Evolutionary conservation across 2,797 vertebrate species (phyloP), one percentile per base, ranked within the genome.

Genomic region (Sylvilagus floridanus): DNA sequence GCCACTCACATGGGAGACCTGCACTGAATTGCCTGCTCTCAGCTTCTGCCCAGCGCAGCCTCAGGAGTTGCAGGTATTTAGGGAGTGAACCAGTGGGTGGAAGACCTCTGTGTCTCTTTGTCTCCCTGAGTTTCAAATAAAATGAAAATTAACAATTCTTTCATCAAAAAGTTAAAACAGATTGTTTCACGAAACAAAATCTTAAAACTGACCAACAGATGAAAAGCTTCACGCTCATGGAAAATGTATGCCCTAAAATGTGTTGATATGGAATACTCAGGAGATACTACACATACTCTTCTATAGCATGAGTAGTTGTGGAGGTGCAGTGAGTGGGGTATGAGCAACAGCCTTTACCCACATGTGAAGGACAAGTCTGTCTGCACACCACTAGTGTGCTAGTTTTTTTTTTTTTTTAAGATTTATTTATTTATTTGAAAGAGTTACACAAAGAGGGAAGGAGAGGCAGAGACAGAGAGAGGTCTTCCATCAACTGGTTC

Each of bases 151-250:
- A 57, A 21, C 42, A 47, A 21, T 57, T 66, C 77, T 37, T 84
- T 32, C 9, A 30, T 92, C 73, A 60, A 30, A 77, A 77, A 84
- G 22, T 72, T 75, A 75, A 94, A 86, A 37, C 65, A 72, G 21
- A 85, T 28, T 12, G 13, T 89, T 92, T 28, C 28, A 72, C 63
- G 78, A 60, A 88, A 83, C 54, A 87, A 71, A 88, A 72, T 88
- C 78, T 88, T 57, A 52, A 86, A 81, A 52, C 13, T 68, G 16
- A 22, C 71, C 57, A 65, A 79, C 4, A 82, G 47, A 78, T 50
- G 57, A 60, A 83, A 66, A 32, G 22, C 47, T 88, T 90, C 32
- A 86, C 47, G 21, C 37, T 90, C 71, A 78, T 22, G 66, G 57
- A 86, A 89, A 77, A 84, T 37, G n/a, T 24, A 47, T 90, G 12